These are phyloP conservation scores for Dufourea novaeangliae DNA, from an alignment of 1,140 invertebrate species.

Conservation along the genomic window DNA sequence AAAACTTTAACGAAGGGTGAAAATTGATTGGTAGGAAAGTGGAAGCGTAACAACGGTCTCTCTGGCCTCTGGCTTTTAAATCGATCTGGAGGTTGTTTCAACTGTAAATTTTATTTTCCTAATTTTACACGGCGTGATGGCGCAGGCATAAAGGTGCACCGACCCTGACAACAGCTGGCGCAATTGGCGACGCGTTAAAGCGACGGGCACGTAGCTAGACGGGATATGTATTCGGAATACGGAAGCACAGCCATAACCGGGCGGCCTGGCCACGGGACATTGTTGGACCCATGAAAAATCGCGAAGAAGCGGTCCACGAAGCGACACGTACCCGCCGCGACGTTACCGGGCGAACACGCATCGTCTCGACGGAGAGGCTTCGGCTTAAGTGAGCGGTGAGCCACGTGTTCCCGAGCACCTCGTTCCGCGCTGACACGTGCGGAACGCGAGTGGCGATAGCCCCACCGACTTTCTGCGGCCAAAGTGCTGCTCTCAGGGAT, in stretches of 20 bases:
- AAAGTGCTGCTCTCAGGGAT: not conserved
- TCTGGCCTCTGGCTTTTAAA: not conserved
- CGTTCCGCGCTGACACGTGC: slow-evolving; percentile 19
- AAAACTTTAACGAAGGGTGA: slow-evolving; percentile 33
- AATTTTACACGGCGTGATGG: slow-evolving; percentile 7
- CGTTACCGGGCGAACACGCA: not conserved
- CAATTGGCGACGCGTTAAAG: slow-evolving; percentile 7
- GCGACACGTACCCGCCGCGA: not conserved
- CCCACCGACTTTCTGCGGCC: slow-evolving; percentile 6
- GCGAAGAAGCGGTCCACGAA: not conserved
- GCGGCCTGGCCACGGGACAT: not conserved
- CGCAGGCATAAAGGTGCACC: not conserved
- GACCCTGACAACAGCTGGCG: slow-evolving; percentile 13
- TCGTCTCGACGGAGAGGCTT: not conserved
- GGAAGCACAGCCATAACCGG: slow-evolving; percentile 8
- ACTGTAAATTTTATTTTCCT: slow-evolving; percentile 30
- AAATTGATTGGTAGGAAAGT: slow-evolving; percentile 33
- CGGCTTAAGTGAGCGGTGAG: slow-evolving; percentile 26
- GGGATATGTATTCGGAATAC: slow-evolving; percentile 5
- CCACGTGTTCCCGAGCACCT: slow-evolving; percentile 32
- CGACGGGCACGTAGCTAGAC: not conserved
- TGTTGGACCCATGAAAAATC: slow-evolving; percentile 17
- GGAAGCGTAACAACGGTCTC: not conserved
- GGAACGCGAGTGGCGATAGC: not conserved
- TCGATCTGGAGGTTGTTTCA: not conserved